These are phyloP conservation scores for Hyposoter dolosus DNA, from an alignment of 2,888 invertebrate genomes.

Conservation along the genomic window DNA sequence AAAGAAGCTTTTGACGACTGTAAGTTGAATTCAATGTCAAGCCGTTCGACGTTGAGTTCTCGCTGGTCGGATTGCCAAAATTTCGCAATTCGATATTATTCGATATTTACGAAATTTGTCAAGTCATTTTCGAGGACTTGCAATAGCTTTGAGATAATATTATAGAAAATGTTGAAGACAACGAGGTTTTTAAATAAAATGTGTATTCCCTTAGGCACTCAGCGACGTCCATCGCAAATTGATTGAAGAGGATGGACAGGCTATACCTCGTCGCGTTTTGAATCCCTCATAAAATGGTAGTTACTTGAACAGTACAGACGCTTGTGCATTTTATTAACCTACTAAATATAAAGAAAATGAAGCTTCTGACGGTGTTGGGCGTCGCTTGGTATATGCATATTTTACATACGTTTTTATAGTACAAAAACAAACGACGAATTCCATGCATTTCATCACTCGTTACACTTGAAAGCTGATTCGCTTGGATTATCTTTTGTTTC, in stretches of 20 bases:
- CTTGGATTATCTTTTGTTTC: conserved; percentile 79
- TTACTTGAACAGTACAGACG: conserved; percentile 32
- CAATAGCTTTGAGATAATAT: background rate
- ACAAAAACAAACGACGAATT: conserved; percentile 27
- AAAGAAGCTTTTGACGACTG: background rate
- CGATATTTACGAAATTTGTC: conserved; percentile 1
- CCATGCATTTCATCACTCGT: background rate
- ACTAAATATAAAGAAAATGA: conserved; percentile 4
- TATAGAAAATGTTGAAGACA: background rate
- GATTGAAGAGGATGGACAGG: conserved; percentile 87
- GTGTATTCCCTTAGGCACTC: conserved; percentile 88
- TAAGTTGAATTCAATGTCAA: background rate
- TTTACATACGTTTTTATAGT: background rate
- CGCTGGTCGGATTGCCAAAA: background rate
- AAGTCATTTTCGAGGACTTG: background rate
- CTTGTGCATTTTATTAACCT: conserved; percentile 17
- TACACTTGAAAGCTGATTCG: background rate
- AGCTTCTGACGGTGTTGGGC: conserved; percentile 49
- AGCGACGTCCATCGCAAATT: conserved; percentile 94
- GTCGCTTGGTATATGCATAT: conserved; percentile 49
- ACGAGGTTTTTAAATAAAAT: conserved; percentile 61
- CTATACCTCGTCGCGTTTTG: conserved; percentile 76
- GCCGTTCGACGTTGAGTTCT: background rate
- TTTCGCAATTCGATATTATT: background rate
- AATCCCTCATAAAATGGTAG: conserved; percentile 71